phyloP scores from a whole-genome alignment of 2,888 invertebrate genomes.

The Dryococelus australis region DNA sequence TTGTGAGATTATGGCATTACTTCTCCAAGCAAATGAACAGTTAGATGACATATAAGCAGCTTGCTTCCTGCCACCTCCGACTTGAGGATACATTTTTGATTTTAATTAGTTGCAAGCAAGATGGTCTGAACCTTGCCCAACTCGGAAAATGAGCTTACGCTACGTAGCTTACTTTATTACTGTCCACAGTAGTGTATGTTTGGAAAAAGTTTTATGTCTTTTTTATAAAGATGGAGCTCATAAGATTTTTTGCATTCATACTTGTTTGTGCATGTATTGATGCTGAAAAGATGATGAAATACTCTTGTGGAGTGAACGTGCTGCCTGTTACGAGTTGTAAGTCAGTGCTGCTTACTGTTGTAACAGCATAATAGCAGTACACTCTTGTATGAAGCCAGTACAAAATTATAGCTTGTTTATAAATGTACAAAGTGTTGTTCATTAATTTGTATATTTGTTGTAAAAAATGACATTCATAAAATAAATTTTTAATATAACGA shows the following conservation, averaged over 20 bases:
- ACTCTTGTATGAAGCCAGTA: conserved; percentile 16
- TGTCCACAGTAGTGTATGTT: not conserved
- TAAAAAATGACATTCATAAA: conserved; percentile 16
- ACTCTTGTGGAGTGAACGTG: not conserved
- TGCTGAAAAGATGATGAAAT: not conserved
- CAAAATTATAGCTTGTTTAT: conserved; percentile 16
- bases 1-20: not conserved
- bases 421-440: conserved; percentile 11
- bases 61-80: not conserved
- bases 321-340: not conserved
- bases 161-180: not conserved
- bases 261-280: not conserved
- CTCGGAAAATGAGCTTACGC: not conserved
- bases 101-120: not conserved
- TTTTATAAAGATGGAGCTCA: not conserved
- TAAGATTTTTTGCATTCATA: not conserved
- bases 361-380: conserved; percentile 16
- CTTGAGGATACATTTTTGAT: not conserved
- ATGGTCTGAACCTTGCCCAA: not conserved
- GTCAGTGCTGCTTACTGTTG: not conserved
- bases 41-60: not conserved
- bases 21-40: not conserved
- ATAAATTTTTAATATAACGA: conserved; percentile 9
- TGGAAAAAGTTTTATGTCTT: not conserved
- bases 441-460: conserved; percentile 10